Evolutionary conservation across 2,888 invertebrate species (phyloP).

Genomic region (Tuberolachnus salignus): DNA sequence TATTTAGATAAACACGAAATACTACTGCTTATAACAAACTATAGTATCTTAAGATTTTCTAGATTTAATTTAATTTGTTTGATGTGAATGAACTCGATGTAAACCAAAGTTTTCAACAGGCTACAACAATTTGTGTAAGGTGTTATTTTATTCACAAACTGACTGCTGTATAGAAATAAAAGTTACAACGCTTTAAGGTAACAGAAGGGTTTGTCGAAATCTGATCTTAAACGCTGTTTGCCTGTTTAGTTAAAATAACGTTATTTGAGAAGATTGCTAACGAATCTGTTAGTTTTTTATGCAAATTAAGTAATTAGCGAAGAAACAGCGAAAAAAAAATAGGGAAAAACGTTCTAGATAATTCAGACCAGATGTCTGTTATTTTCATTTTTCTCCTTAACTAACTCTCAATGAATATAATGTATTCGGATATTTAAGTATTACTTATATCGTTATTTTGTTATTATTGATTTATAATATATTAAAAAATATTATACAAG

Average conservation of each 20-base stretch:
- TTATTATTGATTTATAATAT: no score
- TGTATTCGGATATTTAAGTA: no score
- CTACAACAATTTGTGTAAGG: no score
- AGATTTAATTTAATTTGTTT: no score
- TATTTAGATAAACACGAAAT: no score
- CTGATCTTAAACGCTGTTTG: conserved; percentile 40
- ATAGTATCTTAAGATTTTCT: no score
- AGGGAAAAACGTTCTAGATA: conserved; percentile 38
- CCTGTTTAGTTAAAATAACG: conserved; percentile 17
- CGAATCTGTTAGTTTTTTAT: conserved; percentile 31
- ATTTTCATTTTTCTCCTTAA: not conserved
- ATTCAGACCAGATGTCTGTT: conserved; percentile 37
- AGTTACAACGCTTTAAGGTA: conserved; percentile 7
- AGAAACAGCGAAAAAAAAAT: conserved; percentile 16
- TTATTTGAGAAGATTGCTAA: conserved; percentile 36
- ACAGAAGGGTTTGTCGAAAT: conserved; percentile 45
- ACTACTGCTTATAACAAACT: no score
- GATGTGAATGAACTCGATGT: no score
- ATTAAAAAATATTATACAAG: no score
- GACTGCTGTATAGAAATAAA: not conserved
- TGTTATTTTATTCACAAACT: not conserved
- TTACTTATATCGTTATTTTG: no score
- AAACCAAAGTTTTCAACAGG: no score
- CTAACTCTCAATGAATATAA: no score
- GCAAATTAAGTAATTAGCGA: conserved; percentile 52